phyloP scores from a whole-genome alignment of 2,113 vertebrate species.

The Dissostichus mawsoni region DNA sequence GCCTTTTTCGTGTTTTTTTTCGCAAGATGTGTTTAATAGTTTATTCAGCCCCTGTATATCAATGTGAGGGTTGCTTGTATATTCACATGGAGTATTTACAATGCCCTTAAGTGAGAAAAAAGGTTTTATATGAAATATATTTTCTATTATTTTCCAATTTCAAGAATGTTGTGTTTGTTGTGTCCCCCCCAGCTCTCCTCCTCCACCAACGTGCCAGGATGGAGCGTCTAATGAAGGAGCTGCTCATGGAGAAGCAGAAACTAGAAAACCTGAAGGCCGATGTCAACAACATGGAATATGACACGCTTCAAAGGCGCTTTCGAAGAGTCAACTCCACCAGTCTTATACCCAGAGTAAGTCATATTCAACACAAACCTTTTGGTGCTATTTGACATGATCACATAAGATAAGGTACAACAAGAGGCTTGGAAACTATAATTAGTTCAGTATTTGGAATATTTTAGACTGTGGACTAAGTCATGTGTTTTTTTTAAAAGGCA shows the following conservation, averaged over 20 bases:
- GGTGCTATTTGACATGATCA: background rate
- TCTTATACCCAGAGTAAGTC: conserved; percentile 91
- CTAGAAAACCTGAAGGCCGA: conserved; percentile 93
- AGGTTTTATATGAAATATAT: background rate
- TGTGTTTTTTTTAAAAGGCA: background rate
- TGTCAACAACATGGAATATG: conserved; percentile 97
- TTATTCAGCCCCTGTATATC: background rate
- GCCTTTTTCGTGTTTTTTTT: background rate
- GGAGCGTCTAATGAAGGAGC: conserved; percentile 96
- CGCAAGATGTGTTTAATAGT: background rate
- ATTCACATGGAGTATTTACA: background rate
- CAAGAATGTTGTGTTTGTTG: background rate
- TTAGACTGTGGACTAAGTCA: background rate
- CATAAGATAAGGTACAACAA: background rate
- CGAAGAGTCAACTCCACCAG: conserved; percentile 94
- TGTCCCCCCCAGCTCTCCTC: conserved; percentile 88
- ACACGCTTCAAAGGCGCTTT: conserved; percentile 96
- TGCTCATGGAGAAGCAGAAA: conserved; percentile 92
- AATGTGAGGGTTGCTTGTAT: background rate
- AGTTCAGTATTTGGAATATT: background rate
- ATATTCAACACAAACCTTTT: background rate
- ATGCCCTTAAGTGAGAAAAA: background rate
- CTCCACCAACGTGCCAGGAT: conserved; percentile 98
- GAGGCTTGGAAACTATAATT: background rate
- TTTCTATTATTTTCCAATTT: background rate